A percentile compares a stretch with the other conserved stretches of the same genome.
These are phyloP conservation scores for Heliothis subflexa DNA, from an alignment of 1,140 invertebrate species.

Conservation along the genomic window DNA sequence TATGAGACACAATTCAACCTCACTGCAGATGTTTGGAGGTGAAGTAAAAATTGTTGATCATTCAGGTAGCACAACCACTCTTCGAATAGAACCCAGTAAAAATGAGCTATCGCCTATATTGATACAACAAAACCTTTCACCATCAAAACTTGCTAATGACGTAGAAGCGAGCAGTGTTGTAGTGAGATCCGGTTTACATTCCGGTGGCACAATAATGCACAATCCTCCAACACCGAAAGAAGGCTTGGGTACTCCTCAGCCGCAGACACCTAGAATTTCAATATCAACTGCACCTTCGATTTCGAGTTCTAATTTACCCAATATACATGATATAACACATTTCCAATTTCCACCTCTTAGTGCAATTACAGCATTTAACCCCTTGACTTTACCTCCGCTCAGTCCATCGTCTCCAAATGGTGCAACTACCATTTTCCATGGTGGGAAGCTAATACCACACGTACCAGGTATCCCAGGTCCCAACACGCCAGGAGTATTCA, in stretches of 20 bases:
- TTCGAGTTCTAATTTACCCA: constrained; percentile 87
- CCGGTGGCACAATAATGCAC: constrained; percentile 91
- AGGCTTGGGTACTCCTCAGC: constrained; percentile 76
- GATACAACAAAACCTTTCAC: constrained; percentile 82
- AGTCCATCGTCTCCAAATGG: constrained; percentile 83
- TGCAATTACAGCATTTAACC: constrained; percentile 91
- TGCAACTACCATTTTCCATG: constrained; percentile 88
- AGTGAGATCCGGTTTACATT: constrained; percentile 91
- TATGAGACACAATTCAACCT: constrained; percentile 84
- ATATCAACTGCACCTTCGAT: constrained; percentile 87
- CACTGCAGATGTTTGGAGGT: constrained; percentile 92
- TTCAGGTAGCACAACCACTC: constrained; percentile 89
- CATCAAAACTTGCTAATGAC: constrained; percentile 77
- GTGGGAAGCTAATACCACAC: constrained; percentile 92
- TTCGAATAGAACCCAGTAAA: constrained; percentile 89
- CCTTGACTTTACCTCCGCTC: constrained; percentile 87
- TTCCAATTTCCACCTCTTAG: constrained; percentile 88
- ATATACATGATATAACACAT: constrained; percentile 84
- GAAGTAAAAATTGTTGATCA: constrained; percentile 91
- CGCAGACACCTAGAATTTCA: constrained; percentile 87
- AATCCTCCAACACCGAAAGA: constrained; percentile 87
- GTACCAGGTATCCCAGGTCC: constrained; percentile 95
- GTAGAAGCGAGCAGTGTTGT: constrained; percentile 88
- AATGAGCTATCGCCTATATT: constrained; percentile 84
- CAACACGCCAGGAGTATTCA: constrained; percentile 86